Conservation (phyloP, 2,888 invertebrate genomes). For the Dynastes maya region DNA sequence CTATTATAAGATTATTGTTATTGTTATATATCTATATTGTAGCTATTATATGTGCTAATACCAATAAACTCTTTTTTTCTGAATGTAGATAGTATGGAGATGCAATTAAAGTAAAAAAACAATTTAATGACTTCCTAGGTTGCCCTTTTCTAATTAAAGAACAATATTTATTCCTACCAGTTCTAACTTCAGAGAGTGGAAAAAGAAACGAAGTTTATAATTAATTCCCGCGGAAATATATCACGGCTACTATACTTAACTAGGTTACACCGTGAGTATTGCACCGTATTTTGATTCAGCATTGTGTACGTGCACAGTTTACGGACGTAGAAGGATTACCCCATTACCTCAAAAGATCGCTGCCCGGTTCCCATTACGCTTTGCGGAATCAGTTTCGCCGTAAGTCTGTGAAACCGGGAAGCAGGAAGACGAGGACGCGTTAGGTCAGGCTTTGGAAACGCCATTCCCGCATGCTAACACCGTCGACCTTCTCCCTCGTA, state of each 20-base stretch:
- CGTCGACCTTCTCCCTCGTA: constrained; percentile 24
- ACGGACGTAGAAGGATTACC: constrained; percentile 43
- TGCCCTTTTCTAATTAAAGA: too few relatives aligned
- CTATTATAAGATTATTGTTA: too few relatives aligned
- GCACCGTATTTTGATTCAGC: background rate
- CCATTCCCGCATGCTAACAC: background rate
- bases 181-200: background rate
- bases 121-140: too few relatives aligned
- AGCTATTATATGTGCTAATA: too few relatives aligned
- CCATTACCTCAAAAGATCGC: constrained; percentile 54
- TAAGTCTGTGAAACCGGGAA: constrained; percentile 19
- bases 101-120: too few relatives aligned
- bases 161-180: background rate
- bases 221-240: background rate
- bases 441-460: constrained; percentile 16
- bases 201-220: constrained; percentile 4
- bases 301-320: constrained; percentile 24
- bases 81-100: too few relatives aligned
- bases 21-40: too few relatives aligned
- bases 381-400: constrained; percentile 55
- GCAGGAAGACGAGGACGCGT: constrained; percentile 18
- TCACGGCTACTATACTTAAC: background rate
- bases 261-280: background rate
- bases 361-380: constrained; percentile 54
- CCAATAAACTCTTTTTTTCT: too few relatives aligned